These are phyloP conservation scores for Drosophila vallismaia DNA, from an alignment of 2,888 invertebrate genomes.

Conservation along the genomic window DNA sequence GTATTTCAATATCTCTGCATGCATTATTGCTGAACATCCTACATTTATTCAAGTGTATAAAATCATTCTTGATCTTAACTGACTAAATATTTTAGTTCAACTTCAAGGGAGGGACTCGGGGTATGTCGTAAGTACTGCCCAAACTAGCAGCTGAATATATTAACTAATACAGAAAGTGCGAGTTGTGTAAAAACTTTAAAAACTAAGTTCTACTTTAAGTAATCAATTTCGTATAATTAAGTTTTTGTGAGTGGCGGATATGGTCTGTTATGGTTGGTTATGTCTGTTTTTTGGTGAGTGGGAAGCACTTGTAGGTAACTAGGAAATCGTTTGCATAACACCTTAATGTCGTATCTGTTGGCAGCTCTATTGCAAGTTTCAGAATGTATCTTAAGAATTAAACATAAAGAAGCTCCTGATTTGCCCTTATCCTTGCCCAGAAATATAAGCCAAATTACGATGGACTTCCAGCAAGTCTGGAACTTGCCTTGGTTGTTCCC, in stretches of 20 bases:
- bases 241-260: slow-evolving; percentile 44
- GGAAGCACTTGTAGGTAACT: slow-evolving; percentile 74
- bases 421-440: slow-evolving; percentile 8
- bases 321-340: slow-evolving; percentile 55
- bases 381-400: slow-evolving; percentile 31
- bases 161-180: slow-evolving; percentile 29
- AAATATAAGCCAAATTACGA: too few species aligned
- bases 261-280: slow-evolving; percentile 21
- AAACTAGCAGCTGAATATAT: slow-evolving; percentile 17
- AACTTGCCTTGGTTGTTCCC: too few species aligned
- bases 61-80: slow-evolving; percentile 25
- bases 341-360: slow-evolving; percentile 26
- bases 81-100: slow-evolving; percentile 18
- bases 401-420: slow-evolving; percentile 32
- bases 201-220: slow-evolving; percentile 74
- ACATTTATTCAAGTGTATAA: slow-evolving; percentile 8
- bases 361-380: slow-evolving; percentile 41
- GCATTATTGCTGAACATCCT: background rate
- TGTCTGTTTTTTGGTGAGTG: slow-evolving; percentile 46
- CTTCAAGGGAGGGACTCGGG: slow-evolving; percentile 8
- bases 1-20: slow-evolving; percentile 30
- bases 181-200: slow-evolving; percentile 58
- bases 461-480: too few species aligned
- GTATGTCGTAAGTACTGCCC: slow-evolving; percentile 34
- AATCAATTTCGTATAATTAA: slow-evolving; percentile 49